Evolutionary conservation across 1,140 invertebrate genomes (phyloP).

Genomic region (Drosophila asahinai): DNA sequence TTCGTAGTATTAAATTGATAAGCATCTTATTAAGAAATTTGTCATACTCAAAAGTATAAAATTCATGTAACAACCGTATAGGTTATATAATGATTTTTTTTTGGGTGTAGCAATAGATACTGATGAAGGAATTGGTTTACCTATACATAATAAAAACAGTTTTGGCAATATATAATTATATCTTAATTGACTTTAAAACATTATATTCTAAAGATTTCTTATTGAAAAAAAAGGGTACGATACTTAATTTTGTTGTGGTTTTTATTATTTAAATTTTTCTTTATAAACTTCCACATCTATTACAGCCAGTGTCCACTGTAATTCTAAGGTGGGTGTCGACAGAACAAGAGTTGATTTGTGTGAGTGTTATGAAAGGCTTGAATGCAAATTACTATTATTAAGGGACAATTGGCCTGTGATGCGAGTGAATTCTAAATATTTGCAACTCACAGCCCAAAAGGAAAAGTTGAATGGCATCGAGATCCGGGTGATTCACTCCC

Average conservation of each 20-base stretch:
- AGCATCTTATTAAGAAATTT: too few species aligned
- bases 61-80: too few species aligned
- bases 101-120: too few species aligned
- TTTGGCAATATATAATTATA: too few species aligned
- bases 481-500: slow-evolving; percentile 22
- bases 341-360: slow-evolving; percentile 27
- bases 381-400: slow-evolving; percentile 56
- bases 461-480: slow-evolving; percentile 23
- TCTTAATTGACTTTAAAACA: too few species aligned
- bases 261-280: not conserved
- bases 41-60: too few species aligned
- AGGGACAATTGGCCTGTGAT: slow-evolving; percentile 33
- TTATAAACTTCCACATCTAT: not conserved
- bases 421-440: slow-evolving; percentile 39
- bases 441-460: slow-evolving; percentile 17
- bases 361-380: slow-evolving; percentile 32
- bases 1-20: too few species aligned
- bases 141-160: not conserved
- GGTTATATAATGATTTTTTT: too few species aligned
- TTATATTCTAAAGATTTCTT: too few species aligned
- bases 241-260: not conserved
- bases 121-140: not conserved
- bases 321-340: slow-evolving; percentile 13
- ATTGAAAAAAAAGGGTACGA: too few species aligned
- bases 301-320: slow-evolving; percentile 7